These are phyloP conservation scores for Zosterops japonicus DNA, from an alignment of 2,113 vertebrate genomes.

Conservation along the genomic window DNA sequence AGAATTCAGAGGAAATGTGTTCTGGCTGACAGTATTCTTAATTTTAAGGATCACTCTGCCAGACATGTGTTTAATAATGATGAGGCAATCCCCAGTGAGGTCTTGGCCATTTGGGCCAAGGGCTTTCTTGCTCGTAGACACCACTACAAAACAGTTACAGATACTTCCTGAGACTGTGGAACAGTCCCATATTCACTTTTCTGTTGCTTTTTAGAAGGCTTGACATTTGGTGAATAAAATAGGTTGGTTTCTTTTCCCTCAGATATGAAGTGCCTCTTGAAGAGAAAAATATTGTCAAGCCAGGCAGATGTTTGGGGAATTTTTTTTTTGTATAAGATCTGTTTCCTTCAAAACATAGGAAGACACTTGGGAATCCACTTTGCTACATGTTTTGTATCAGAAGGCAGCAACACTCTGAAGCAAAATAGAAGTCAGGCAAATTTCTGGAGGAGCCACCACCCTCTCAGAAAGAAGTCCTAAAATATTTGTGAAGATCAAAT, in stretches of 20 bases:
- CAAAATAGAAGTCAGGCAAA: not conserved
- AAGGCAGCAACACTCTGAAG: not conserved
- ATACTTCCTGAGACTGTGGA: not conserved
- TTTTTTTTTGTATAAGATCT: not conserved
- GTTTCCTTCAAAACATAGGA: not conserved
- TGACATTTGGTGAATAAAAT: not conserved
- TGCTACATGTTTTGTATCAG: not conserved
- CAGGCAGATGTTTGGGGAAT: not conserved
- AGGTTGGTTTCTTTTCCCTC: not conserved
- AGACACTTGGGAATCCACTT: not conserved
- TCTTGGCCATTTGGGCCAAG: not conserved
- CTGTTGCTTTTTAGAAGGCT: not conserved
- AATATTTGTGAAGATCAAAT: not conserved
- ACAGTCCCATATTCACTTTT: not conserved
- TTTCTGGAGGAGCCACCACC: not conserved
- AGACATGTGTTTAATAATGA: constrained; percentile 27
- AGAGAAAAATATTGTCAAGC: not conserved
- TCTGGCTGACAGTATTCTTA: constrained; percentile 8
- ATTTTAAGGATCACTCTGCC: constrained; percentile 32
- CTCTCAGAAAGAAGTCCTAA: not conserved
- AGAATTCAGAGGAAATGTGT: not conserved
- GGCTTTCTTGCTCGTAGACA: not conserved
- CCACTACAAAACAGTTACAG: not conserved
- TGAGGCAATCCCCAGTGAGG: constrained; percentile 3
- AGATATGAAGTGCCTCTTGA: not conserved